A percentile compares a stretch with the other conserved stretches of the same genome.
Conservation (phyloP, 2,113 vertebrate species). For the Raja brachyura region DNA sequence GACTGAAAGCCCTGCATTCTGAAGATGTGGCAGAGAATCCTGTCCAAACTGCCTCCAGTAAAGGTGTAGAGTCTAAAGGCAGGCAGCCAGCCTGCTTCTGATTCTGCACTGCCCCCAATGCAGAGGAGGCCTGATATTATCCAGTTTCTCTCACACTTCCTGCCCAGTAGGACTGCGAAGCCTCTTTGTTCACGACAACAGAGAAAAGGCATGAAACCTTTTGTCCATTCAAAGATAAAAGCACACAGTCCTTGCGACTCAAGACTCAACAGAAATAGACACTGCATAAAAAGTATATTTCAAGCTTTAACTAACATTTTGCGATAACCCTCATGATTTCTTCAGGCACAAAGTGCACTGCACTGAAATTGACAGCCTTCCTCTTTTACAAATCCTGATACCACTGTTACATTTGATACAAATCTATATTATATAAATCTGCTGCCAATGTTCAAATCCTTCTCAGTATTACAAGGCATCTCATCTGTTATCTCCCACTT, state of each 20-base stretch:
- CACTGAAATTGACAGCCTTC: neutral
- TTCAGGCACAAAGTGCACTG: neutral
- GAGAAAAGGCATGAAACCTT: no score
- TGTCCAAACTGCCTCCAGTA: neutral
- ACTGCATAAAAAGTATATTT: neutral
- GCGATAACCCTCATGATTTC: neutral
- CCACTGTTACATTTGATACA: neutral
- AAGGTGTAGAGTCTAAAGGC: no score
- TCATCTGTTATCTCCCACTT: neutral
- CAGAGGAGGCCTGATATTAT: no score
- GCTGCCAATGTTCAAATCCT: neutral
- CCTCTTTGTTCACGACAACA: no score
- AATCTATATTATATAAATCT: neutral
- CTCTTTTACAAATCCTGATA: neutral
- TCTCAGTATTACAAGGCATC: neutral
- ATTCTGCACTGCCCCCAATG: no score
- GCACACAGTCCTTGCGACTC: neutral
- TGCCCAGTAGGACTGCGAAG: no score
- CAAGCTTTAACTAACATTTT: neutral
- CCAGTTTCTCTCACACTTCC: no score
- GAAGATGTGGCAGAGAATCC: neutral
- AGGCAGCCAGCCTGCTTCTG: no score
- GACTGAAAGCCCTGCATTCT: neutral
- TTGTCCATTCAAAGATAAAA: neutral
- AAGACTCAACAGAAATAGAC: neutral